Base-by-base conservation (phyloP, 1,140 invertebrate species). In the Temnothorax curvispinosus region DNA sequence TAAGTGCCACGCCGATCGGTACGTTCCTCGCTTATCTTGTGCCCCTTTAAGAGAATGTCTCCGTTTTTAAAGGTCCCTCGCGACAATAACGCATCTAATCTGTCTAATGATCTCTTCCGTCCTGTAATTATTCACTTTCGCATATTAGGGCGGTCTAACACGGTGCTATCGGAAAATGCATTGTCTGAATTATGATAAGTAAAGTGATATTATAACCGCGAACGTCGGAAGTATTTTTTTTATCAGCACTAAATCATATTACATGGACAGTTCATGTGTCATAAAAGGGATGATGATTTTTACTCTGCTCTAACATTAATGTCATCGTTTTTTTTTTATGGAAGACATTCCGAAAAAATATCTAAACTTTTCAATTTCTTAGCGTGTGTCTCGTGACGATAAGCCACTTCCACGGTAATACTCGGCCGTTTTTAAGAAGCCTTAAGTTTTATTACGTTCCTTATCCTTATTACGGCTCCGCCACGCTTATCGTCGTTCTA, bases 371-470 rank as follows among this genome's bases (percentile, higher is more conserved):
- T 75, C 69, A 35, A 84, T 74, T 38, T 60, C 54, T 38, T 75
- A 60, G 13, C 41, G 67, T 60, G 67, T 74, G 80, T 35, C 21
- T 69, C 50, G 41, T 32, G 80, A 82, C 27, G 69, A 84, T 84
- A 84, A 84, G 69, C 54, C 6, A 60, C 69, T 74, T 60, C 27
- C 38, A 27, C 27, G 27, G 27, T 27, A 27, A 27, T n/a, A n/a
- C 80, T 74, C 13, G 67, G 41, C 27, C 27, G 54, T 75, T 81
- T 75, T 13, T 82, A 82, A 74, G 60, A 82, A 18, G 52, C 18
- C n/a, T 32, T 60, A 84, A 84, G 80, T 75, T 84, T 84, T 84
- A 82, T 84, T 74, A 60, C 27, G 7, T 50, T 38, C 38, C 80
- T 75, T 75, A 84, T 62, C 67, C 67, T 82, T 84, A 75, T 75